phyloP scores from a whole-genome alignment of 1,140 invertebrate species.

The Acromyrmex heyeri region DNA sequence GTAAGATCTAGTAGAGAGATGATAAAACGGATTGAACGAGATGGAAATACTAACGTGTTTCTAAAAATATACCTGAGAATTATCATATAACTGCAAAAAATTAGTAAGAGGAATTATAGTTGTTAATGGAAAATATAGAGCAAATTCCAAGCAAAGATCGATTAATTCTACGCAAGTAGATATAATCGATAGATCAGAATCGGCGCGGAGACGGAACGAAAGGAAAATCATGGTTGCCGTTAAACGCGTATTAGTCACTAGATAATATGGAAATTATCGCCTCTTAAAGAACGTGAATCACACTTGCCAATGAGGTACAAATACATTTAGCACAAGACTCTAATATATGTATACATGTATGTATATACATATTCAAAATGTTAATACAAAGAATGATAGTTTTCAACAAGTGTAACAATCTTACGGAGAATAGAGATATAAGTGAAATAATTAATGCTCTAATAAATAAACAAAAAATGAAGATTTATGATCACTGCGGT shows the following conservation, averaged over 20 bases:
- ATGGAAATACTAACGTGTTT: not conserved
- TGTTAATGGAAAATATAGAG: conserved; percentile 73
- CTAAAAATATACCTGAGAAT: conserved; percentile 64
- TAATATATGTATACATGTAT: not conserved
- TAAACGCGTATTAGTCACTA: conserved; percentile 80
- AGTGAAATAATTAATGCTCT: not conserved
- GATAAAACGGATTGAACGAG: not conserved
- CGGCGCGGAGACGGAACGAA: conserved; percentile 57
- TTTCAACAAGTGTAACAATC: not conserved
- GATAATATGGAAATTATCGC: conserved; percentile 80
- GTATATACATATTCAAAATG: not conserved
- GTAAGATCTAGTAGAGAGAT: not conserved
- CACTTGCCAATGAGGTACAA: conserved; percentile 5
- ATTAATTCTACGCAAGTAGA: conserved; percentile 12
- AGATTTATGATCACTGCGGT: not conserved
- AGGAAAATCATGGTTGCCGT: conserved; percentile 67
- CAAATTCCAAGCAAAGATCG: conserved; percentile 64
- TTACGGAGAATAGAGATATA: not conserved
- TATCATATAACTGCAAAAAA: conserved; percentile 71
- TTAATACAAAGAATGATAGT: not conserved
- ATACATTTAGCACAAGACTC: not conserved
- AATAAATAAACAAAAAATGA: not conserved
- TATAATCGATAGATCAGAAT: conserved; percentile 62
- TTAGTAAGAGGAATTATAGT: conserved; percentile 60
- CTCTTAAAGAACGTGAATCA: conserved; percentile 76